Evolutionary conservation across 37 sponge, comb jelly and placozoan genomes (phyloP), one percentile per base, ranked within the genome.

Genomic region (Chondrilla cf. caribensis): DNA sequence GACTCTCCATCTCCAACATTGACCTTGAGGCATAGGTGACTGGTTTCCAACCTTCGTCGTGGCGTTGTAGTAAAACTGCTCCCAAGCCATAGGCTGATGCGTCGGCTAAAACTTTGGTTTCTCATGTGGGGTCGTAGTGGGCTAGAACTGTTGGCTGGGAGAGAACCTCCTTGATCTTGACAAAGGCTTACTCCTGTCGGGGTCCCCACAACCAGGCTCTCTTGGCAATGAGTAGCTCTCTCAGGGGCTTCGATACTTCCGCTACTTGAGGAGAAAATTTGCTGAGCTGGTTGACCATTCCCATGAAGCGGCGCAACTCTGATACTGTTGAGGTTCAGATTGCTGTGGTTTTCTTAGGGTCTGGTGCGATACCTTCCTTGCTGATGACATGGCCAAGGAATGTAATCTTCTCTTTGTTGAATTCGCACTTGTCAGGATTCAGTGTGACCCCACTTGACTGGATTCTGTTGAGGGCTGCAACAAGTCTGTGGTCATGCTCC

Each of bases 351-450:
- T 83, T 88, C 60, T 78, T 75, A 41, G 84, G 88, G 60, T 88
- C 72, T 58, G 88, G 41, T 55, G 38, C n/a, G 0, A 88, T 54
- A 2, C 84, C 88, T 9, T 79, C 15, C 21, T 39, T 67, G 58
- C 32, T 65, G 38, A 83, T 79, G 32, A 84, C 28, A 44, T 83
- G 88, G 2, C 87, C 79, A 21, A 87, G 54, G 37, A 75, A 82
- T 43, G 36, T 77, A 17, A 83, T 24, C 38, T 11, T 25, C 9
- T 65, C 73, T 15, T 33, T 64, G 24, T 38, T 28, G 66, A 88
- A 88, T 64, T 65, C 83, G 35, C 88, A 83, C 47, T 88, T 88
- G 28, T 79, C 79, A 0, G 54, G 28, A 26, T 86, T 90, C 6
- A 86, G 81, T 25, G 17, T 11, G 11, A 55, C 11, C 21, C 78